Base-by-base conservation (phyloP, 2,113 vertebrate genomes). In the Nipponia nippon region DNA sequence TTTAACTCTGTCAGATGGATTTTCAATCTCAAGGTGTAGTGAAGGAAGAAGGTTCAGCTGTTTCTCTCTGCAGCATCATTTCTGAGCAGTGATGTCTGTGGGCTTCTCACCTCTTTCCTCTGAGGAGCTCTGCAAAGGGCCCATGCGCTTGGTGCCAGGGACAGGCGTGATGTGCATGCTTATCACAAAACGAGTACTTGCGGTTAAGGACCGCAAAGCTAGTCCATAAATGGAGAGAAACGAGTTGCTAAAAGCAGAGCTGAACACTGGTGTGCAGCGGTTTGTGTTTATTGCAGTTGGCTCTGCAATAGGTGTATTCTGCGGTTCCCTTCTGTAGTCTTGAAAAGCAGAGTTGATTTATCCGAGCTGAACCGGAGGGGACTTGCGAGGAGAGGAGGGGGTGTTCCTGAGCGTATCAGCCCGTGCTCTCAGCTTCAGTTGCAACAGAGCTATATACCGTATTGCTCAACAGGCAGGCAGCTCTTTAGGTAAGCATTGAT, bases 121-220 rank as follows among this genome's bases (percentile, higher is more conserved):
- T n/a, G 53, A 59, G 67, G 18, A n/a, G 50, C 36, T 58, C 32
- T 26, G 56, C 36, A 38, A 14, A 30, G 70, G 49, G 19, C 42
- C 27, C 19, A 0, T 11, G 25, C 13, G 6, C 62, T 49, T 62
- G 42, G 36, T 22, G 36, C 49, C 4, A 18, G 34, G 44, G 50
- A 0, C 22, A 36, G 23, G 50, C 3, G 1, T 34, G 36, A 58
- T 65, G 44, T 15, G 11, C 18, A 1, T 18, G 11, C 36, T 63
- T 29, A 22, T 32, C 36, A 12, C 16, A 14, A 16, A 25, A 27
- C 0, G 2, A 69, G 32, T 7, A 4, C 17, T 42, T 1, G 4
- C 1, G 8, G 18, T 38, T 26, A 30, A 38, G 44, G 36, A 32
- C 27, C 0, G 5, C 1, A 1, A 76, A 86, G 21, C 38, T 22